Evolutionary conservation across 2,888 invertebrate species (phyloP).

Genomic region (Pycnomerus fuliginosus): DNA sequence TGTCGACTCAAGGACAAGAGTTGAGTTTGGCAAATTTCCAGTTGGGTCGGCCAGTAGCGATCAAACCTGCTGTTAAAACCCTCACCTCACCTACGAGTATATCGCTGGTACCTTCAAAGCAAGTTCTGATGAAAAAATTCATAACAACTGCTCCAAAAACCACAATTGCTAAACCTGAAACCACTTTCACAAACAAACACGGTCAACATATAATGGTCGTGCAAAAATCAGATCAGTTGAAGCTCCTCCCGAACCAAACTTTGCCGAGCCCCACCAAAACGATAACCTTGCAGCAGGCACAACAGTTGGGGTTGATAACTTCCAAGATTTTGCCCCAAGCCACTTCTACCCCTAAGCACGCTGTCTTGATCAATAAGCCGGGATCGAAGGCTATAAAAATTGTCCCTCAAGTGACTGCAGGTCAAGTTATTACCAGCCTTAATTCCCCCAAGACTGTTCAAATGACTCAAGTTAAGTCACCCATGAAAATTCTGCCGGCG

Average conservation of each 20-base stretch:
- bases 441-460: constrained; percentile 52
- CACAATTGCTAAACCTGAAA: constrained; percentile 34
- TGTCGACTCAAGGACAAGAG: constrained; percentile 48
- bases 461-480: constrained; percentile 59
- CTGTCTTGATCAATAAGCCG: constrained; percentile 47
- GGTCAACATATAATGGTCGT: constrained; percentile 43
- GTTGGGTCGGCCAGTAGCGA: constrained; percentile 44
- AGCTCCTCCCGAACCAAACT: constrained; percentile 35
- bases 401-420: constrained; percentile 39
- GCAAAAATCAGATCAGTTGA: constrained; percentile 40
- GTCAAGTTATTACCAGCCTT: constrained; percentile 5
- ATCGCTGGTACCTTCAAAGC: constrained; percentile 42
- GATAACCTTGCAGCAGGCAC: constrained; percentile 64
- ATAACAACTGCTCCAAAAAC: constrained; percentile 33
- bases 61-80: constrained; percentile 45
- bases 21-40: constrained; percentile 47
- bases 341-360: constrained; percentile 49
- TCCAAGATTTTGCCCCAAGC: constrained; percentile 52
- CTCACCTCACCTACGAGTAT: constrained; percentile 34
- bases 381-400: constrained; percentile 46
- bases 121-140: constrained; percentile 50
- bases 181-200: constrained; percentile 33
- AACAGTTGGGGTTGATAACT: constrained; percentile 61
- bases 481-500: constrained; percentile 69
- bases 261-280: constrained; percentile 58